Base-by-base conservation (phyloP, 1,140 invertebrate species). In the Drosophila baimaii region DNA sequence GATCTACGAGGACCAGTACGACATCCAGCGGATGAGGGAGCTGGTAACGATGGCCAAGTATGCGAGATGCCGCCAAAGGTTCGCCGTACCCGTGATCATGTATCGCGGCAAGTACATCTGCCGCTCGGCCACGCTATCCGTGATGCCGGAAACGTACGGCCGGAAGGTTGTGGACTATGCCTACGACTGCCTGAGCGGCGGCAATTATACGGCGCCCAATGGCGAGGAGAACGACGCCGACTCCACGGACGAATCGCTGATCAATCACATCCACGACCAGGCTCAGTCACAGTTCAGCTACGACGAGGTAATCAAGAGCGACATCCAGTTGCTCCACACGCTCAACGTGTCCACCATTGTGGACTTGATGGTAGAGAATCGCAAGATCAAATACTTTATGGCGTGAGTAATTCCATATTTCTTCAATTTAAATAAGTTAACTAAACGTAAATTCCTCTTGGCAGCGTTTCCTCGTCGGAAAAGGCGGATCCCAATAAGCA, bases 341-440 rank as follows among this genome's bases (percentile, higher is more conserved):
- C 93, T 97, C 25, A 95, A 95, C 77, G 95, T 97, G 27, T 94
- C 94, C 58, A 95, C 95, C 43, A 97, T 97, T 65, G 95, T 96
- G 72, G 96, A 97, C 92, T 94, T 97, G 37, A 97, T 97, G 96
- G 96, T 97, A 3, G 96, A 97, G 91, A 97, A 97, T 90, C 96
- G 97, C 77, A 97, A 97, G 93, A 95, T 96, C 13, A 97, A 97
- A 92, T 97, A 95, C 93, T 95, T 95, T 57, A 92, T 97, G 91
- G 95, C 96, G 96, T 97, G 93, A 95, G 95, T 93, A 7, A 7
- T 17, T 7, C 13, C 0, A 3, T 21, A 21, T 41, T 10, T 15
- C 35, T 15, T 37, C 15, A 7, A n/a, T 37, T 13, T 25, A 47
- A 25, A 15, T 47, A 47, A 47, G 13, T 0, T 2, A 29, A 25